Evolutionary conservation across 2,113 vertebrate species (phyloP).

Genomic region (Aptenodytes patagonicus): DNA sequence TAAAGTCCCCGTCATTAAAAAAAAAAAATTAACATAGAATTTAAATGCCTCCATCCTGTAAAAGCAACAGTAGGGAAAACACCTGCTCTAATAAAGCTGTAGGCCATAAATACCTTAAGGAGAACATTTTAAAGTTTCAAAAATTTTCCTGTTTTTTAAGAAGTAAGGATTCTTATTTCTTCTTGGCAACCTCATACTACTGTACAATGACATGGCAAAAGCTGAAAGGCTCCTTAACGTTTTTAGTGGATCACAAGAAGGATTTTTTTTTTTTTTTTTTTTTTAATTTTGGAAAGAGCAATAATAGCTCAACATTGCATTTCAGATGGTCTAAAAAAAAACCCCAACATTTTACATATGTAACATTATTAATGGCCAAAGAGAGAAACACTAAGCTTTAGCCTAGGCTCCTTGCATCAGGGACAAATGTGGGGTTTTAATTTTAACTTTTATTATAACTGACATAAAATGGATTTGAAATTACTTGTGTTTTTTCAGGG

Average conservation of each 20-base stretch:
- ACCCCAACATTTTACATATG: background rate
- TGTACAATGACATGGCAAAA: background rate
- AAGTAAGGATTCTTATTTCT: background rate
- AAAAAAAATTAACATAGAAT: background rate
- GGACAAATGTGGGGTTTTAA: background rate
- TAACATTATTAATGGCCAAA: background rate
- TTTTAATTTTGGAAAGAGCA: background rate
- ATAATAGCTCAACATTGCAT: background rate
- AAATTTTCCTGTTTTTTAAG: background rate
- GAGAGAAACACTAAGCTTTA: background rate
- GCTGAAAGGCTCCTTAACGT: background rate
- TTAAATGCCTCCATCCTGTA: background rate
- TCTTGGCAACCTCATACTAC: background rate
- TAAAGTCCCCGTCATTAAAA: background rate
- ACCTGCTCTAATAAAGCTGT: slow-evolving; percentile 1
- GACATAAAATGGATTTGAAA: background rate
- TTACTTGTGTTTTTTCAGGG: slow-evolving; percentile 77
- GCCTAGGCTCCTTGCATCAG: background rate
- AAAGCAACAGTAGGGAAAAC: background rate
- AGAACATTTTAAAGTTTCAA: background rate
- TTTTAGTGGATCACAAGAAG: background rate
- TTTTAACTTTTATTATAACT: background rate
- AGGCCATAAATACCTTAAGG: background rate
- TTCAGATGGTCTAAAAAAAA: background rate
- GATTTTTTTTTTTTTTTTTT: no score